Percentiles rank a stretch among this genome's conserved stretches.
Evolutionary conservation across 2,113 vertebrate species (phyloP).

Genomic region (Psammodynastes pulverulentus): DNA sequence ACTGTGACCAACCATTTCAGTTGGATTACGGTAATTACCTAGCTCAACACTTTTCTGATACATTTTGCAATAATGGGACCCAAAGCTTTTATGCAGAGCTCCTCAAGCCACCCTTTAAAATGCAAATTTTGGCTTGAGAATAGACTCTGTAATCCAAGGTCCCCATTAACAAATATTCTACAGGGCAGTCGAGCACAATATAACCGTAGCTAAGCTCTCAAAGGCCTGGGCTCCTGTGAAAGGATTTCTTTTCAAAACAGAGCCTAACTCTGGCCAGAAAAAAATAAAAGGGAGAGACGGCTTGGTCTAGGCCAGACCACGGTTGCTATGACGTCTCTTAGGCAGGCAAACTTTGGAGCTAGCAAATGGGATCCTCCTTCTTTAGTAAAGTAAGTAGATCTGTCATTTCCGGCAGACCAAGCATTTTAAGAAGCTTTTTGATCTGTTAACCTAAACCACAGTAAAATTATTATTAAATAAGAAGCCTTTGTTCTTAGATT

Average conservation of each 20-base stretch:
- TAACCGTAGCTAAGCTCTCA: background rate
- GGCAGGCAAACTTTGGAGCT: background rate
- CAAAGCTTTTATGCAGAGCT: constrained; percentile 56
- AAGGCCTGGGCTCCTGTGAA: fast-evolving
- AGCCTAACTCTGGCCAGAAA: fast-evolving
- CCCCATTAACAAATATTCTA: background rate
- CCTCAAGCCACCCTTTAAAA: constrained; percentile 47
- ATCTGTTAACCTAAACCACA: background rate
- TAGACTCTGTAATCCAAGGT: constrained; percentile 24
- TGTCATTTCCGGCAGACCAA: background rate
- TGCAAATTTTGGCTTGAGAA: constrained; percentile 47
- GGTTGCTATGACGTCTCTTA: background rate
- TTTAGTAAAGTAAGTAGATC: background rate
- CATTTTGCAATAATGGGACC: constrained; percentile 61
- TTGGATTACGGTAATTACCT: constrained; percentile 70
- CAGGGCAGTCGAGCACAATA: background rate
- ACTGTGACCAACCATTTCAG: constrained; percentile 61
- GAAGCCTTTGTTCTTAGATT: background rate
- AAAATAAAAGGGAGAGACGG: background rate
- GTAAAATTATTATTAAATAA: background rate
- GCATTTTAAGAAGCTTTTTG: background rate
- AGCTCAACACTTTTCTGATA: constrained; percentile 64
- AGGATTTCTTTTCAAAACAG: background rate
- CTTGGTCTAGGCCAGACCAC: background rate
- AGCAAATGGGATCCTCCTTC: background rate